A percentile compares a stretch with the other conserved stretches of the same genome.
Evolutionary conservation across 2,797 vertebrate species (phyloP).

Genomic region (Arnoldichthys spilopterus): DNA sequence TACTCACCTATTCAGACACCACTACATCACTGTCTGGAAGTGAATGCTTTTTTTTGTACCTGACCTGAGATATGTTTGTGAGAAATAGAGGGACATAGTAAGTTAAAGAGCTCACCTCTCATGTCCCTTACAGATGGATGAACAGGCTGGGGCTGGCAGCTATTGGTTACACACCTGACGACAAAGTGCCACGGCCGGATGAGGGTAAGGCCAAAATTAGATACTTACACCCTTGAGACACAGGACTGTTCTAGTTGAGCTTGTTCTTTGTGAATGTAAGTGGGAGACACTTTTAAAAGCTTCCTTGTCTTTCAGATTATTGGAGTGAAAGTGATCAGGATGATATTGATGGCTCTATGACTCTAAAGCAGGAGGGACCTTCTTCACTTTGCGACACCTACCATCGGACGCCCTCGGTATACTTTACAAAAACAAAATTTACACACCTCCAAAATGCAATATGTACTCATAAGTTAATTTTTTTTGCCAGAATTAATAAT

Average conservation of each 20-base stretch:
- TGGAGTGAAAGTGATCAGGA: constrained; percentile 85
- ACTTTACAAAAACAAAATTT: constrained; percentile 48
- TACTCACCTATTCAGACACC: too few species aligned
- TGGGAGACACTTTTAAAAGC: not conserved
- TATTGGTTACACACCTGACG: constrained; percentile 82
- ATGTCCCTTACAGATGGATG: constrained; percentile 26
- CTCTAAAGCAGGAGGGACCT: constrained; percentile 77
- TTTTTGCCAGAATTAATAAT: too few species aligned
- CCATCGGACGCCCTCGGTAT: constrained; percentile 76
- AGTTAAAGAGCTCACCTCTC: not conserved
- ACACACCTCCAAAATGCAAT: not conserved
- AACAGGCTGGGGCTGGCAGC: constrained; percentile 64
- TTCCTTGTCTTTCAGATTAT: constrained; percentile 71
- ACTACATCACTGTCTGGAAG: not conserved
- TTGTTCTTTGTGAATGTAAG: not conserved
- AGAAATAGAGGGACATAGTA: not conserved
- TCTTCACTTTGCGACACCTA: constrained; percentile 56
- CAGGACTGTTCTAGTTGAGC: not conserved
- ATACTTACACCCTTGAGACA: not conserved
- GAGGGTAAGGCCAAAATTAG: constrained; percentile 75
- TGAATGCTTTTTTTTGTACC: not conserved
- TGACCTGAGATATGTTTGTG: not conserved
- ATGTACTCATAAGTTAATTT: not conserved
- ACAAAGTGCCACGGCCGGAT: constrained; percentile 79
- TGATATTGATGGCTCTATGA: constrained; percentile 76